Percentiles rank a stretch among this genome's conserved stretches.
Conservation (phyloP, 2,113 vertebrate species). For the Ameiurus melas region DNA sequence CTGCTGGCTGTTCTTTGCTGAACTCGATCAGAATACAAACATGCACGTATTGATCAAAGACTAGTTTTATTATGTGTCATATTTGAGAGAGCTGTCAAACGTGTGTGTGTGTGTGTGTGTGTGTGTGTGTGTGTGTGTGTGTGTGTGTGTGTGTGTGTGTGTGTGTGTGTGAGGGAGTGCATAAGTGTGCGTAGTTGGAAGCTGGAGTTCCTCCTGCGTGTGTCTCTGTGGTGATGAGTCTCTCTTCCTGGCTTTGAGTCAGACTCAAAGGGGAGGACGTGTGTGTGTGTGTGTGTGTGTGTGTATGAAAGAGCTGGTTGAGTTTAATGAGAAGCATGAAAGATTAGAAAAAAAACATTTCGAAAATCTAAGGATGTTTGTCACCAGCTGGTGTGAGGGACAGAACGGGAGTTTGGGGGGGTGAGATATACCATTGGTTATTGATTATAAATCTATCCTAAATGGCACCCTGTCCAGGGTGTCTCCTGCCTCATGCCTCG, state of each 20-base stretch:
- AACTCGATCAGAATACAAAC: background rate
- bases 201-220: slow-evolving; percentile 29
- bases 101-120: background rate
- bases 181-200: slow-evolving; percentile 23
- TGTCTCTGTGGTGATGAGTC: slow-evolving; percentile 42
- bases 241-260: slow-evolving; percentile 44
- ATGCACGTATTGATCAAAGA: background rate
- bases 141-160: background rate
- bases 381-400: background rate
- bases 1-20: background rate
- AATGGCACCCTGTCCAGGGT: no score
- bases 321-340: slow-evolving; percentile 20
- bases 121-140: background rate
- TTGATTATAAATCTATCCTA: slow-evolving; percentile 25
- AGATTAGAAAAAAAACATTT: background rate
- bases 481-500: no score
- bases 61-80: background rate
- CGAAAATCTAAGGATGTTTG: background rate
- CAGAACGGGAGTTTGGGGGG: background rate
- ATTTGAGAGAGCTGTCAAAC: background rate
- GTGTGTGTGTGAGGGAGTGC: background rate
- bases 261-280: slow-evolving; percentile 27
- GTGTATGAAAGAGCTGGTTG: background rate
- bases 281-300: slow-evolving; percentile 2
- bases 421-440: slow-evolving; percentile 19